Base-by-base conservation (phyloP, 1,140 invertebrate genomes). In the Leguminivora glycinivorella region DNA sequence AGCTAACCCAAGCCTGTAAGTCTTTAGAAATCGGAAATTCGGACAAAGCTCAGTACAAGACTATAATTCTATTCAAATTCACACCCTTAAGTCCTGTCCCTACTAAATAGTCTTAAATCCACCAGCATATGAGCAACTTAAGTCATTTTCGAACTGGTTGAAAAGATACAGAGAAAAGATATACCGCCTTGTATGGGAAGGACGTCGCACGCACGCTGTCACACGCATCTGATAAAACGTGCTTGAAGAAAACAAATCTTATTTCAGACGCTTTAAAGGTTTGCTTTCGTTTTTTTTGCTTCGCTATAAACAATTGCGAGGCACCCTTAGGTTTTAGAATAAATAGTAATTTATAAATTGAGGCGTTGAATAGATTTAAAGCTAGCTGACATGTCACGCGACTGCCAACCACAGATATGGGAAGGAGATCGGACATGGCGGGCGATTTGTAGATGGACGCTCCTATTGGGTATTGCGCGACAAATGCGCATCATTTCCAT, bases 41-140 rank as follows among this genome's bases (percentile, higher is more conserved):
- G 47, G 47, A 52, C 47, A 52, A 52, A 52, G 47, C 47, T 52
- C 19, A 52, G 4, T 2, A 52, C n/a, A 26, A 63, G 58, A 26
- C 25, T 63, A 63, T 63, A 63, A 63, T 63, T 26, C 58, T 63
- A 63, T 63, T 63, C 58, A 26, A 63, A 63, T 63, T 63, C 58
- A 17, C 26, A 63, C 58, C 58, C 58, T 63, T 63, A 63, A 63
- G 6, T 10, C n/a, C 29, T 7, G 9, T 52, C 0, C 10, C 7
- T 1, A 52, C 17, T 9, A 22, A 10, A 52, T 22, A 9, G 47
- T 22, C 47, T 17, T 52, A 63, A 63, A 6, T n/a, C 7, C 17
- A 63, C 17, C 5, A 17, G 5, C 25, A 31, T 34, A 63, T 14
- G 17, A 34, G 17, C n/a, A 12, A 17, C 26, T 17, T 26, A 29